These are phyloP conservation scores for Nycticorax nycticorax DNA, from an alignment of 2,113 vertebrate genomes.

Conservation along the genomic window DNA sequence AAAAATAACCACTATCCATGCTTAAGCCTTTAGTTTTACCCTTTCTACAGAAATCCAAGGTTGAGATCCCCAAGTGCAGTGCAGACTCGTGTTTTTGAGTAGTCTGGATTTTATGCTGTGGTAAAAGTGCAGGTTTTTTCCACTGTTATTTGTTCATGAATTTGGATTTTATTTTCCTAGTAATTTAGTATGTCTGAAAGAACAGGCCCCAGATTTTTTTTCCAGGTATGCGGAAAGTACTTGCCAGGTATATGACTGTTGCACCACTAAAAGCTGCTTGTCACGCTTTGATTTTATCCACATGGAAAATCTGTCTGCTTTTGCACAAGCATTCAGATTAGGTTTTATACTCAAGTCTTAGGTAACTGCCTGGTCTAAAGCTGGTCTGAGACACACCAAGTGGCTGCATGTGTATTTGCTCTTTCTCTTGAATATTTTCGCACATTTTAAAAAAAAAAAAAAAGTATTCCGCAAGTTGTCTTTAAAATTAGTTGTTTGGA, in stretches of 20 bases:
- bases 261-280: neutral
- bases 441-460: neutral
- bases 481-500: conserved; percentile 5
- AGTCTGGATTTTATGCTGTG: neutral
- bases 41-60: neutral
- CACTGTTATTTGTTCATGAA: neutral
- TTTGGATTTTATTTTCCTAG: neutral
- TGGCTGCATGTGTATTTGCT: neutral
- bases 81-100: neutral
- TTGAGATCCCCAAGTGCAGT: neutral
- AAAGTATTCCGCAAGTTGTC: neutral
- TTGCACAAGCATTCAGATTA: neutral
- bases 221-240: no score
- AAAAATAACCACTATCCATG: neutral
- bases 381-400: neutral
- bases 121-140: neutral
- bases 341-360: neutral
- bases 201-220: neutral
- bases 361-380: neutral
- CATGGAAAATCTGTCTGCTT: neutral
- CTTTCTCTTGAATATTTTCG: neutral
- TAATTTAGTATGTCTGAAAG: neutral
- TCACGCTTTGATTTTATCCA: neutral
- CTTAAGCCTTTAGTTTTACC: neutral
- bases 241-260: neutral